Evolutionary conservation across 2,797 vertebrate species (phyloP), one percentile per base, ranked within the genome.

Genomic region (Micrastur ruficollis): DNA sequence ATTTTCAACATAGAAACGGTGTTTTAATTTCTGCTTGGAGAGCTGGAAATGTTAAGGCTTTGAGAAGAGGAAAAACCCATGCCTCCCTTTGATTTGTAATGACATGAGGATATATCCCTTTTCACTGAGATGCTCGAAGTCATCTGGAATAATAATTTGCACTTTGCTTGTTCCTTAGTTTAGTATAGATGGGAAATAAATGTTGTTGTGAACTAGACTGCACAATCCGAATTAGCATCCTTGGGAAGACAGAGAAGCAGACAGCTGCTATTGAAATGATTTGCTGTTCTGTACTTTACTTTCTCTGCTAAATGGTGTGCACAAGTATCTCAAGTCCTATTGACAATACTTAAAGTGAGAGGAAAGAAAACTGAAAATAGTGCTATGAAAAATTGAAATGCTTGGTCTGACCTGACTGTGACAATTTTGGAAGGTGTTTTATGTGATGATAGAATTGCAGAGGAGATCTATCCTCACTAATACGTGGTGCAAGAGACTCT

Each of bases 371-470:
- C 66, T 56, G 93, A 29, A 80, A 94, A 63, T 21, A 38, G 50
- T 14, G 47, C 50, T 23, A 27, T 52, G 80, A 79, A 71, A 93
- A 94, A 85, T 76, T n/a, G 78, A 68, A 94, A 67, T 81, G 78
- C 83, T 65, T n/a, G 67, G 40, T 62, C 82, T 90, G 93, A 88
- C 91, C 96, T 13, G 70, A 38, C 83, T 56, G 0, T 86, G 91
- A 88, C 76, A 84, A 89, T 97, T 95, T 80, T 90, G 91, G 88
- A 75, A 84, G 90, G 85, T 86, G 76, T 95, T 96, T 95, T 93
- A 93, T 90, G 81, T 29, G 86, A 63, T 78, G 92, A 82, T 71
- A 56, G 93, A 85, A 82, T 71, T 95, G 86, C 91, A 87, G 79
- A 90, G 78, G 91, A 95, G 86, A 85, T 94, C 90, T 89, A 46